Conservation (phyloP, 1,140 invertebrate species). For the Aradophagus sp. region DNA sequence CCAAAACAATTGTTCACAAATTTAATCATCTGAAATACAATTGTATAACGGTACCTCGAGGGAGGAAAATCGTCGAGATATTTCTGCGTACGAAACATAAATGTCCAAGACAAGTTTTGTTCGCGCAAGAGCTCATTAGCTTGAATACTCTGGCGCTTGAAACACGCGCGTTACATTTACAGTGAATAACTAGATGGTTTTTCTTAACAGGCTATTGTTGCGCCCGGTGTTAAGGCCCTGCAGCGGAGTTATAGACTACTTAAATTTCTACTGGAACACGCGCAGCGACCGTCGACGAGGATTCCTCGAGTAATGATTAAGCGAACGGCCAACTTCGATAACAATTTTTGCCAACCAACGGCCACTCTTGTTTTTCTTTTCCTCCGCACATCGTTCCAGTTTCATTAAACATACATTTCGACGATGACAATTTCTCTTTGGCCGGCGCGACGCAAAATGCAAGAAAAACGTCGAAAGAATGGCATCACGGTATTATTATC, state of each 20-base stretch:
- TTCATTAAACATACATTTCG: slow-evolving; percentile 7
- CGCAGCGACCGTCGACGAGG: too few species aligned
- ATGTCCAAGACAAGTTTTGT: too few species aligned
- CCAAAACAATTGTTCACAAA: too few species aligned
- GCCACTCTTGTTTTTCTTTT: background rate
- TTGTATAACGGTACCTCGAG: too few species aligned
- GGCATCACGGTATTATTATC: too few species aligned
- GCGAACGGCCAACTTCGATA: too few species aligned
- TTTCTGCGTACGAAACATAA: too few species aligned
- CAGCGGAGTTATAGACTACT: background rate
- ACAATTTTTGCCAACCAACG: background rate
- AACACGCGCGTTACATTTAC: slow-evolving; percentile 17
- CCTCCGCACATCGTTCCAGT: background rate
- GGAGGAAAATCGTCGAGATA: too few species aligned
- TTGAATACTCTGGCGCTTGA: slow-evolving; percentile 8
- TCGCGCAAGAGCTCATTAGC: slow-evolving; percentile 13
- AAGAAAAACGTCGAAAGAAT: too few species aligned
- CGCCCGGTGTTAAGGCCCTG: slow-evolving; percentile 7
- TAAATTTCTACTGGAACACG: slow-evolving; percentile 6
- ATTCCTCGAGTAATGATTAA: too few species aligned
- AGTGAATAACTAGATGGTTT: slow-evolving; percentile 29
- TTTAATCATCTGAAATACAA: too few species aligned
- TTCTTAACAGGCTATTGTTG: slow-evolving; percentile 32
- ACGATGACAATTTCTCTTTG: slow-evolving; percentile 8
- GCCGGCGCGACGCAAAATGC: background rate